Conservation (phyloP, 2,888 invertebrate genomes). For the Blomia tropicalis region DNA sequence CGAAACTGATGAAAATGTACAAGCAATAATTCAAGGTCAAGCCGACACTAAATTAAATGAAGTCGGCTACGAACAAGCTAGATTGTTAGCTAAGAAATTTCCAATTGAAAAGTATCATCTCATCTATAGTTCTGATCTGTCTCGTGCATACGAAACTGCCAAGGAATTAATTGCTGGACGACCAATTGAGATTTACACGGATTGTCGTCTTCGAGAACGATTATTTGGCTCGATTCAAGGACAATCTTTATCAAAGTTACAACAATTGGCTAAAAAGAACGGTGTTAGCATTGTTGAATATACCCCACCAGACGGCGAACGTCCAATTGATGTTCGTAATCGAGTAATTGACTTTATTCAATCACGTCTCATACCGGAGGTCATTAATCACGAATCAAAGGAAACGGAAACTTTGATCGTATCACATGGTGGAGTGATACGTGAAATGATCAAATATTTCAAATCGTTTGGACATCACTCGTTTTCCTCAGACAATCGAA, state of each 20-base stretch:
- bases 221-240: slow-evolving; percentile 22
- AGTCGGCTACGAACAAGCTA: slow-evolving; percentile 17
- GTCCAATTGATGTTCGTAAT: slow-evolving; percentile 14
- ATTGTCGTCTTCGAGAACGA: slow-evolving; percentile 20
- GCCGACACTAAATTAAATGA: slow-evolving; percentile 21
- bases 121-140: slow-evolving; percentile 23
- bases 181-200: slow-evolving; percentile 10
- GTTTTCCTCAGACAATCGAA: background rate
- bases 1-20: slow-evolving; percentile 23
- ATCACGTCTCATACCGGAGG: background rate
- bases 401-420: slow-evolving; percentile 19
- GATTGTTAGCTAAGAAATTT: slow-evolving; percentile 14
- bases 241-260: slow-evolving; percentile 14
- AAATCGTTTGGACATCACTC: slow-evolving; percentile 2
- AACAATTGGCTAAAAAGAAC: background rate
- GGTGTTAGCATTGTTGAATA: slow-evolving; percentile 13
- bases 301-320: slow-evolving; percentile 23
- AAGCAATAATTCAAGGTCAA: slow-evolving; percentile 24
- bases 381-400: background rate
- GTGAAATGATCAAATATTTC: slow-evolving; percentile 21
- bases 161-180: slow-evolving; percentile 3
- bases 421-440: slow-evolving; percentile 25
- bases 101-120: background rate
- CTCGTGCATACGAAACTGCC: slow-evolving; percentile 23
- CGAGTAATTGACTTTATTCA: slow-evolving; percentile 18